Percentiles rank a stretch among this genome's conserved stretches.
phyloP scores from a whole-genome alignment of 2,113 vertebrate genomes.

The Muntiacus reevesi region DNA sequence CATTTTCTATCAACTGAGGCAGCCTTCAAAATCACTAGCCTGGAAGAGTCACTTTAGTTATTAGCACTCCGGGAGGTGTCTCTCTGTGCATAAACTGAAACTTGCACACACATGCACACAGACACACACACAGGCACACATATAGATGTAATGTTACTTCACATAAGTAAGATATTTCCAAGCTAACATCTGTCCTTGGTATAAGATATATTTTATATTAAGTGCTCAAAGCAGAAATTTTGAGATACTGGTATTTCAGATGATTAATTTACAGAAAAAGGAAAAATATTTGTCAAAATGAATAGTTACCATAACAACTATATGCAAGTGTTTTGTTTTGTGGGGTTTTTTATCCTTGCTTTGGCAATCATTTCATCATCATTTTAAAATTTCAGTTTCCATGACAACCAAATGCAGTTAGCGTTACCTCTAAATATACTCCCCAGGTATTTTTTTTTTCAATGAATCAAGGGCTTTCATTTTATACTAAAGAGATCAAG shows the following conservation, averaged over 20 bases:
- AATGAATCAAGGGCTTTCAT: conserved; percentile 57
- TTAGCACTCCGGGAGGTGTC: background rate
- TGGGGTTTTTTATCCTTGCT: background rate
- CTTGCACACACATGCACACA: background rate
- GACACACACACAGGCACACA: background rate
- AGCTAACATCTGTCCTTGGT: background rate
- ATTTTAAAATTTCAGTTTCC: conserved; percentile 77
- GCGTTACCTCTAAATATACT: conserved; percentile 64
- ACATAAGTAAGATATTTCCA: background rate
- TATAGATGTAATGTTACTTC: background rate
- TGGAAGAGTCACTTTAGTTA: background rate
- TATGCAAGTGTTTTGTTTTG: conserved; percentile 48
- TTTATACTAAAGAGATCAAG: conserved; percentile 59
- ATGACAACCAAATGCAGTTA: conserved; percentile 77
- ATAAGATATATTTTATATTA: background rate
- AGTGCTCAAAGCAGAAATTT: background rate
- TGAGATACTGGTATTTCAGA: conserved; percentile 45
- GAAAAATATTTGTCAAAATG: conserved; percentile 56
- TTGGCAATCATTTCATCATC: conserved; percentile 71
- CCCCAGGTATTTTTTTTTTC: conserved; percentile 52
- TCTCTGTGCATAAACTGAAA: background rate
- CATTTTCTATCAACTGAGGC: background rate
- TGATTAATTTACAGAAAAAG: conserved; percentile 44
- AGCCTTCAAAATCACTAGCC: background rate
- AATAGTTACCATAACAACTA: conserved; percentile 80